These are phyloP conservation scores for Leptodactylus fuscus DNA, from an alignment of 2,113 vertebrate species.

Conservation along the genomic window DNA sequence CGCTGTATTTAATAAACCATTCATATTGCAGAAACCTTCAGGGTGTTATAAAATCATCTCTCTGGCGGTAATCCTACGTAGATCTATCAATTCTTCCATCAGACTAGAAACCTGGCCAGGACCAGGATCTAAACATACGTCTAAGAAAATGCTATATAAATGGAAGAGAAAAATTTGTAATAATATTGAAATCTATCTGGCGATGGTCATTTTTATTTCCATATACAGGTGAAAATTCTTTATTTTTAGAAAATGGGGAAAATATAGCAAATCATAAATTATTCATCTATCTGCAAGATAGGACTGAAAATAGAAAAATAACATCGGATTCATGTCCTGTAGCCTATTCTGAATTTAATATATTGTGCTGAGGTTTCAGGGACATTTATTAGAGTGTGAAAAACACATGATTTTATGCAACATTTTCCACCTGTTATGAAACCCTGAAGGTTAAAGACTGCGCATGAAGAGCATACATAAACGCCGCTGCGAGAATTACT, in stretches of 20 bases:
- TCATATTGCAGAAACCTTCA: not conserved
- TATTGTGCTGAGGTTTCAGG: constrained; percentile 37
- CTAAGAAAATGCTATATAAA: not conserved
- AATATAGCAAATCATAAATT: constrained; percentile 2
- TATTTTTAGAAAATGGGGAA: constrained; percentile 13
- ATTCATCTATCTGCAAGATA: not conserved
- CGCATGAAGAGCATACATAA: not conserved
- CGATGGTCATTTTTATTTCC: constrained; percentile 17
- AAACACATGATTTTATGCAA: constrained; percentile 16
- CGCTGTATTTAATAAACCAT: no score
- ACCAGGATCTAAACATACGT: not conserved
- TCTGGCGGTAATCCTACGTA: no score
- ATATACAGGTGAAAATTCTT: constrained; percentile 5
- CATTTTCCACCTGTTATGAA: constrained; percentile 38
- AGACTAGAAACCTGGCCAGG: not conserved
- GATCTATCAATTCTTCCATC: no score
- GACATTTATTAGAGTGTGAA: constrained; percentile 17
- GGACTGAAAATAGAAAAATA: constrained; percentile 28
- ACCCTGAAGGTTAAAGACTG: constrained; percentile 9
- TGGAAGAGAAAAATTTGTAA: not conserved
- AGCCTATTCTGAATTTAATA: constrained; percentile 19
- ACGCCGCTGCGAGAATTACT: not conserved
- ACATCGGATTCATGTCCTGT: not conserved
- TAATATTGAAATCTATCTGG: not conserved
- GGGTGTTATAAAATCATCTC: not conserved